Base-by-base conservation (phyloP, 2,113 vertebrate genomes). In the Mesitornis unicolor region DNA sequence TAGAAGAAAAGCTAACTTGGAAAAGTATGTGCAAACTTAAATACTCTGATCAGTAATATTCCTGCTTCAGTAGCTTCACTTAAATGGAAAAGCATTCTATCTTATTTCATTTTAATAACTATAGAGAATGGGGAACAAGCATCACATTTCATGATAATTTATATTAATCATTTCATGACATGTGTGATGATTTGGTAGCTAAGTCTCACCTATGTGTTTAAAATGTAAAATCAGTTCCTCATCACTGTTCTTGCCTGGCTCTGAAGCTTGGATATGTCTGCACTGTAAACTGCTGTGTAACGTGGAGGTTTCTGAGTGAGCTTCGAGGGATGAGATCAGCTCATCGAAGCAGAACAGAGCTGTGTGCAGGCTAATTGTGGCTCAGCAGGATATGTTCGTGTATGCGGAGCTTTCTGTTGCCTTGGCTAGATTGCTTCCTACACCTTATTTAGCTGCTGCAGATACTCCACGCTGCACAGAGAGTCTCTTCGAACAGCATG, bases 161-260 rank as follows among this genome's bases (percentile, higher is more conserved):
- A 35, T 89, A 95, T 96, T 92, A 94, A 83, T 92, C 7, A 57
- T 93, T 95, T 93, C 79, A 95, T 92, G 50, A 68, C 59, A 53
- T 92, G 77, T 64, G 18, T 78, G 65, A 70, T 88, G 81, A 74
- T 80, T 90, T 95, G 93, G 85, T 85, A 85, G 92, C 57, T 59
- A 61, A 54, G 63, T 50, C 69, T 96, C 64, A 95, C 71, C 88
- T 94, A 17, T 85, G 93, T 84, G 24, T 57, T 82, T 87, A 64
- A 96, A 92, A 91, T 83, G 71, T 91, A 91, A 93, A 76, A 80
- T 53, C 6, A 28, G 31, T 33, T 87, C 53, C 18, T 59, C 22
- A 9, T 54, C 25, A 29, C 24, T 35, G 17, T 73, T 93, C 29
- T 67, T 73, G 61, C 26, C 35, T 50, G 50, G 12, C 18, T 51